Evolutionary conservation across 1,140 invertebrate species (phyloP).

Genomic region (Brachystomella parvula): DNA sequence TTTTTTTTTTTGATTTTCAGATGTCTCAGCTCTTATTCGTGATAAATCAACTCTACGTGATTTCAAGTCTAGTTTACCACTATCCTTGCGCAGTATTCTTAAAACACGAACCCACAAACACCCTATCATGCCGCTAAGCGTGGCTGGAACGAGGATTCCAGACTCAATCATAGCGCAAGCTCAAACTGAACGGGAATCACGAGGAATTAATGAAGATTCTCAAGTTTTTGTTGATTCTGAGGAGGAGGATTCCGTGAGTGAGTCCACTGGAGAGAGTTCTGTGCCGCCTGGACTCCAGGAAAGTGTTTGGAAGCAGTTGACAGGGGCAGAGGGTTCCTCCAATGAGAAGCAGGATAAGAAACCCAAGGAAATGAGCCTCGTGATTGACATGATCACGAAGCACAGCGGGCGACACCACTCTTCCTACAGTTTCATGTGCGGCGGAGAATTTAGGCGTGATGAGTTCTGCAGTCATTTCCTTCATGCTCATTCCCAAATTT

Average conservation of each 20-base stretch:
- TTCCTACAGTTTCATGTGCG: constrained; percentile 31
- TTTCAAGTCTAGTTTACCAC: constrained; percentile 26
- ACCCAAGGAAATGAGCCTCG: constrained; percentile 16
- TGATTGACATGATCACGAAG: constrained; percentile 27
- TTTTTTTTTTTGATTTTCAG: constrained; percentile 7
- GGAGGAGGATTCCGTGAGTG: neutral
- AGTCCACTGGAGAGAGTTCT: constrained; percentile 25
- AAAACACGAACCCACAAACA: constrained; percentile 19
- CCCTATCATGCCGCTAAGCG: constrained; percentile 32
- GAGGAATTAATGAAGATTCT: neutral
- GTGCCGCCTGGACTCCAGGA: constrained; percentile 28
- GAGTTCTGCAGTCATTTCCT: constrained; percentile 26
- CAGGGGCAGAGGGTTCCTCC: neutral
- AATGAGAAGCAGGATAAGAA: too few relatives aligned
- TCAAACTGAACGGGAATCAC: neutral
- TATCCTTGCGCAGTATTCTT: constrained; percentile 17
- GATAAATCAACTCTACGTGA: constrained; percentile 25
- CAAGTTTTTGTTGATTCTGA: neutral
- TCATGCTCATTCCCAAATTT: constrained; percentile 26
- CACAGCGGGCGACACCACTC: constrained; percentile 17
- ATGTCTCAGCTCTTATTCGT: constrained; percentile 18
- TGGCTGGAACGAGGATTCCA: constrained; percentile 32
- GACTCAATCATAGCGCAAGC: constrained; percentile 18
- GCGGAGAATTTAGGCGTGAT: constrained; percentile 32
- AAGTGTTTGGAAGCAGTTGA: constrained; percentile 32